These are phyloP conservation scores for Neoascia interrupta DNA, from an alignment of 2,888 invertebrate genomes.

Conservation along the genomic window DNA sequence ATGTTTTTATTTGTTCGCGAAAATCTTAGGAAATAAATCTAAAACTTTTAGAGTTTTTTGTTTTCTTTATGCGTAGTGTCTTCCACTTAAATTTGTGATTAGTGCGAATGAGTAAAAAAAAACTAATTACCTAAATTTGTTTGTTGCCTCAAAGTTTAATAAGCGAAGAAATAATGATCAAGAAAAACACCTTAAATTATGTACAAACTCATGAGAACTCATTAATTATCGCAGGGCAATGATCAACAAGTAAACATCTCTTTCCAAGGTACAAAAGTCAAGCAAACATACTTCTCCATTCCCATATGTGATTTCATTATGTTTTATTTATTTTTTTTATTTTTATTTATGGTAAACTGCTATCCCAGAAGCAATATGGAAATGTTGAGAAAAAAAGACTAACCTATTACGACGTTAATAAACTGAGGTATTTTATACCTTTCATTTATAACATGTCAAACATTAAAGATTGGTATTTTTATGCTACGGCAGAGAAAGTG, in stretches of 20 bases:
- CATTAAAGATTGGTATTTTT: too few relatives aligned
- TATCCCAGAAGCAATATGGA: too few relatives aligned
- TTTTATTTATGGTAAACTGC: too few relatives aligned
- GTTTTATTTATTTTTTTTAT: too few relatives aligned
- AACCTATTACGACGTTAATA: too few relatives aligned
- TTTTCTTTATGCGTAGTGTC: neutral
- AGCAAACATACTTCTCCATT: too few relatives aligned
- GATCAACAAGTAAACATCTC: neutral
- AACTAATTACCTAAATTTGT: neutral
- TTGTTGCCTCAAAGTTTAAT: neutral
- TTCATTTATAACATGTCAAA: too few relatives aligned
- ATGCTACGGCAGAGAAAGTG: too few relatives aligned
- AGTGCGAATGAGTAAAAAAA: neutral
- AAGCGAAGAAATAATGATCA: neutral
- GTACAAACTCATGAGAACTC: neutral
- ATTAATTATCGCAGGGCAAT: neutral
- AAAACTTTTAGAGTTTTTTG: conserved; percentile 12
- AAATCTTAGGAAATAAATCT: conserved; percentile 12
- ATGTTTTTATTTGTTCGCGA: neutral
- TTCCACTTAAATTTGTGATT: conserved; percentile 1
- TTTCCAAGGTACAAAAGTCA: neutral
- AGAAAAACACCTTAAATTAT: neutral
- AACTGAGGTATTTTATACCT: too few relatives aligned
- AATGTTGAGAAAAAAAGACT: too few relatives aligned
- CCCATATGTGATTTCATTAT: too few relatives aligned